Conservation (phyloP, 2,113 vertebrate species). For the Ornithorhynchus anatinus region DNA sequence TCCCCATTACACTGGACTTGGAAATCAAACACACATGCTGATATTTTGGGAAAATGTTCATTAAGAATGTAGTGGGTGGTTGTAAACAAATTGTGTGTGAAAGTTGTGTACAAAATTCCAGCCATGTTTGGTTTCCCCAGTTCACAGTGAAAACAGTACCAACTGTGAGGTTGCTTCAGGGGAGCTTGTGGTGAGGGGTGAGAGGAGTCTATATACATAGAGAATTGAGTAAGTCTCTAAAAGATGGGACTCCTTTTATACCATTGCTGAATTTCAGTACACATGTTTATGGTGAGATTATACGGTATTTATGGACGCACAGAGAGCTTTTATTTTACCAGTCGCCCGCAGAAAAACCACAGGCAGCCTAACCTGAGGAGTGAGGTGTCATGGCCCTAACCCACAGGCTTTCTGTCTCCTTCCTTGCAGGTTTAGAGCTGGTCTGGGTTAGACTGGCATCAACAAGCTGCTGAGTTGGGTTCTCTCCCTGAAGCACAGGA, state of each 20-base stretch:
- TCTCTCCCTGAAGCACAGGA: too few species aligned
- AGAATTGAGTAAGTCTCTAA: conserved; percentile 37
- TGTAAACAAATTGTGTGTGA: conserved; percentile 42
- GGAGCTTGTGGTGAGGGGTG: conserved; percentile 13
- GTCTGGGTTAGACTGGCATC: too few species aligned
- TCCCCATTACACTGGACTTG: conserved; percentile 17
- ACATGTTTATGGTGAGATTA: conserved; percentile 34
- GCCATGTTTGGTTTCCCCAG: conserved; percentile 39
- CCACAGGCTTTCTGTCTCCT: too few species aligned
- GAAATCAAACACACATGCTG: conserved; percentile 54
- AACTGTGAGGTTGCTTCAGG: not conserved
- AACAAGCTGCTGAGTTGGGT: too few species aligned
- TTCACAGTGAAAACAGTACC: conserved; percentile 22
- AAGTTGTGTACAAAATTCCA: not conserved
- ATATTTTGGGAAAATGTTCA: conserved; percentile 65
- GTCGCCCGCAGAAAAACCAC: conserved; percentile 46
- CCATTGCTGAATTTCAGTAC: conserved; percentile 1
- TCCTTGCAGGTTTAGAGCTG: too few species aligned
- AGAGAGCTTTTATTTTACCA: conserved; percentile 49
- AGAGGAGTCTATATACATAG: conserved; percentile 33
- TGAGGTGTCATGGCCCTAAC: not conserved
- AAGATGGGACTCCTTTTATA: conserved; percentile 37
- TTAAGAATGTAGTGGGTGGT: conserved; percentile 48
- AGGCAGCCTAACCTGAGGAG: conserved; percentile 43
- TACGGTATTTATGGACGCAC: conserved; percentile 61